Conservation (phyloP, 2,113 vertebrate species). For the Podarcis raffonei region DNA sequence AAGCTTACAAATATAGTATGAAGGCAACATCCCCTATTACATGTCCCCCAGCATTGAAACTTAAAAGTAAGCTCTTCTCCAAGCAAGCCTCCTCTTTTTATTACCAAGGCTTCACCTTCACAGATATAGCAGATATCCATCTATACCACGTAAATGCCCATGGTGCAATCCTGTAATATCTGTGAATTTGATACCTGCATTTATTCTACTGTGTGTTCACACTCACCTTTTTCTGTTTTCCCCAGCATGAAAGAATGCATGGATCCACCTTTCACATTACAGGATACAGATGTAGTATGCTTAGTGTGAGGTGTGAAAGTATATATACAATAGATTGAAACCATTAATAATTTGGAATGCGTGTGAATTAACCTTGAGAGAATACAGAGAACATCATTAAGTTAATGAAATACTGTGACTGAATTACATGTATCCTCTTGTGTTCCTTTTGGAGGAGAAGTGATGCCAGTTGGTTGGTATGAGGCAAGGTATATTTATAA, state of each 20-base stretch:
- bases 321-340: background rate
- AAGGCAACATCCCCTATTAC: background rate
- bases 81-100: too few species aligned
- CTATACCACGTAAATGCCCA: background rate
- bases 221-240: background rate
- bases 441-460: slow-evolving; percentile 41
- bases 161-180: background rate
- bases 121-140: background rate
- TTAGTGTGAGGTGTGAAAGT: background rate
- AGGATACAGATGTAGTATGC: too few species aligned
- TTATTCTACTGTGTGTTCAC: background rate
- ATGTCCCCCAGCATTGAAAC: background rate
- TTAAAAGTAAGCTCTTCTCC: too few species aligned
- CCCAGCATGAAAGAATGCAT: background rate
- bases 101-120: too few species aligned
- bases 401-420: background rate
- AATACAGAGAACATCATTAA: background rate
- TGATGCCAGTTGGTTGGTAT: slow-evolving; percentile 30
- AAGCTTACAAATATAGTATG: too few species aligned
- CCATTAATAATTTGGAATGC: background rate
- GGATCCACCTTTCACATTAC: background rate
- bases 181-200: background rate
- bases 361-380: background rate
- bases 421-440: background rate
- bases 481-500: slow-evolving; percentile 26